phyloP scores from a whole-genome alignment of 2,797 vertebrate genomes.

The Gymnothorax javanicus region DNA sequence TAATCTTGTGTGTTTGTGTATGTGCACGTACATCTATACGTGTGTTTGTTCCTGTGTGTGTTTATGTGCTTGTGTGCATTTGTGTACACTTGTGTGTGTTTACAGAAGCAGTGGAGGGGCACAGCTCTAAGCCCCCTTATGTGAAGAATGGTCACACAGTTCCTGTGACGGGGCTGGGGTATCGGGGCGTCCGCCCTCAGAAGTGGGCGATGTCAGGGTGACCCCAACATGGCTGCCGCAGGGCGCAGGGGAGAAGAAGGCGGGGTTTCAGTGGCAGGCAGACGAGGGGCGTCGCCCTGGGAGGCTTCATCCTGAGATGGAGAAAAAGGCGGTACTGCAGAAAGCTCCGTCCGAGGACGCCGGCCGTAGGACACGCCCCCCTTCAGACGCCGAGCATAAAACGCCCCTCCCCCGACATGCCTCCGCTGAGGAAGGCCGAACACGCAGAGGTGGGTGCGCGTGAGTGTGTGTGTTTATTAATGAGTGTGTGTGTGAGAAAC shows the following conservation, averaged over 20 bases:
- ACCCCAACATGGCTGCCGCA: constrained; percentile 70
- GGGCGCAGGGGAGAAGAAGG: constrained; percentile 72
- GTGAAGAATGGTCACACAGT: constrained; percentile 92
- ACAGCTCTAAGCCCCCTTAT: constrained; percentile 70
- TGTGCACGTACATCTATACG: background rate
- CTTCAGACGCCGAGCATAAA: constrained; percentile 70
- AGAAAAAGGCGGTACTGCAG: constrained; percentile 68
- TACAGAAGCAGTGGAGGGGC: constrained; percentile 74
- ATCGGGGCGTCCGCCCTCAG: constrained; percentile 56
- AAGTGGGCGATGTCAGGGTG: constrained; percentile 65
- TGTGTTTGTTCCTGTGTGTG: background rate
- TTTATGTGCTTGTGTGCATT: background rate
- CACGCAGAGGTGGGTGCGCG: constrained; percentile 67
- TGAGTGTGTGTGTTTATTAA: constrained; percentile 33
- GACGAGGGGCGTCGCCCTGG: constrained; percentile 66
- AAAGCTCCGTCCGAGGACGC: constrained; percentile 75
- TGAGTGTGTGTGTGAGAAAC: constrained; percentile 30
- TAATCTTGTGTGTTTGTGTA: too few relatives aligned
- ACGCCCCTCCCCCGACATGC: constrained; percentile 73
- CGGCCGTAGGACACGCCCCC: constrained; percentile 64
- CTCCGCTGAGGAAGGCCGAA: constrained; percentile 74
- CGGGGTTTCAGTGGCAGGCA: constrained; percentile 68
- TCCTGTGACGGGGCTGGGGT: constrained; percentile 65
- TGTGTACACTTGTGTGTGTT: constrained; percentile 15
- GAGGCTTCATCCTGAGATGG: constrained; percentile 61